phyloP scores from a whole-genome alignment of 2,113 vertebrate genomes.

The Manacus vitellinus region DNA sequence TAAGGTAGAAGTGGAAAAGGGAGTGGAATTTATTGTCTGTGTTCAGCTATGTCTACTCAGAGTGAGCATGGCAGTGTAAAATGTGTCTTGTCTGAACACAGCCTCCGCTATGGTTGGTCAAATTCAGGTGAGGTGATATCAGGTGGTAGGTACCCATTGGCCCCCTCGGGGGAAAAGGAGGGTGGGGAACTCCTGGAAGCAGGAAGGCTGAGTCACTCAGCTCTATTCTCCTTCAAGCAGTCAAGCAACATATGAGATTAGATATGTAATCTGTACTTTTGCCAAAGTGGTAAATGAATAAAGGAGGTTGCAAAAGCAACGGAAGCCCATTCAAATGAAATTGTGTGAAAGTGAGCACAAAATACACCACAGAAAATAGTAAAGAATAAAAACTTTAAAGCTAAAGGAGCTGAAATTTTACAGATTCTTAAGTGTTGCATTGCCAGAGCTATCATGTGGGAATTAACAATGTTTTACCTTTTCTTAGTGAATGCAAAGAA shows the following conservation, averaged over 20 bases:
- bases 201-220: neutral
- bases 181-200: neutral
- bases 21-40: neutral
- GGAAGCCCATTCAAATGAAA: neutral
- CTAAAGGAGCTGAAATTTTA: neutral
- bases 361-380: neutral
- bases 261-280: neutral
- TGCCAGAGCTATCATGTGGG: neutral
- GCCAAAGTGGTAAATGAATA: slow-evolving; percentile 41
- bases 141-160: slow-evolving; percentile 36
- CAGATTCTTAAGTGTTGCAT: neutral
- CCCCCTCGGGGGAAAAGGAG: neutral
- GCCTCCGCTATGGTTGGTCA: neutral
- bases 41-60: neutral
- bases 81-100: neutral
- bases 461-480: neutral
- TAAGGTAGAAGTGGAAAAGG: neutral
- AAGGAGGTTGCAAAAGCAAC: neutral
- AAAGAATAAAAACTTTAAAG: neutral
- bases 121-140: slow-evolving; percentile 50
- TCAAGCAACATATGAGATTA: neutral
- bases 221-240: neutral
- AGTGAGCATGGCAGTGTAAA: neutral
- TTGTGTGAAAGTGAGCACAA: neutral
- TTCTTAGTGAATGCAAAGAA: neutral